Evolutionary conservation across 2,888 invertebrate genomes (phyloP).

Genomic region (Micropterix aruncella): DNA sequence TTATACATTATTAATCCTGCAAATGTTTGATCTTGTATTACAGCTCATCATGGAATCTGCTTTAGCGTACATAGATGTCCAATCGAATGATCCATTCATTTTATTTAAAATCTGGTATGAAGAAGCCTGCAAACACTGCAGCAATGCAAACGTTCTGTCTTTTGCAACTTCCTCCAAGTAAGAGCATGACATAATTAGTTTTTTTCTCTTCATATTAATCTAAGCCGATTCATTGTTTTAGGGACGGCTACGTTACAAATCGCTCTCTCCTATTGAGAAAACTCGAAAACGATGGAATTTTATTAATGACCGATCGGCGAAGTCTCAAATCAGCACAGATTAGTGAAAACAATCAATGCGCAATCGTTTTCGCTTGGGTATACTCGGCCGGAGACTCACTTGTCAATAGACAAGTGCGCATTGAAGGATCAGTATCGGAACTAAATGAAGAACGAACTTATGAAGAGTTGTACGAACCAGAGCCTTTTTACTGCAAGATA

Average conservation of each 20-base stretch:
- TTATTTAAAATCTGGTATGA: background rate
- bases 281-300: background rate
- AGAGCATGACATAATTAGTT: background rate
- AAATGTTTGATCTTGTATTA: too few relatives aligned
- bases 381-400: background rate
- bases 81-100: background rate
- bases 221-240: too few relatives aligned
- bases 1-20: too few relatives aligned
- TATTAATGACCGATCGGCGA: background rate
- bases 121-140: background rate
- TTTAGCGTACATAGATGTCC: background rate
- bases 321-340: background rate
- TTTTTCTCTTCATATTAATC: background rate
- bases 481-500: background rate
- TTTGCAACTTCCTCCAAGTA: background rate
- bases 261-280: background rate
- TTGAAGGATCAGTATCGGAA: background rate
- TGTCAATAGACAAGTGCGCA: background rate
- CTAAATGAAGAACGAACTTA: background rate
- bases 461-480: background rate
- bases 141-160: background rate
- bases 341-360: background rate
- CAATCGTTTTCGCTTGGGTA: background rate
- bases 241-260: background rate
- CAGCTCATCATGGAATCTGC: background rate